Base-by-base conservation (phyloP, 2,888 invertebrate species). In the Meganola albula region DNA sequence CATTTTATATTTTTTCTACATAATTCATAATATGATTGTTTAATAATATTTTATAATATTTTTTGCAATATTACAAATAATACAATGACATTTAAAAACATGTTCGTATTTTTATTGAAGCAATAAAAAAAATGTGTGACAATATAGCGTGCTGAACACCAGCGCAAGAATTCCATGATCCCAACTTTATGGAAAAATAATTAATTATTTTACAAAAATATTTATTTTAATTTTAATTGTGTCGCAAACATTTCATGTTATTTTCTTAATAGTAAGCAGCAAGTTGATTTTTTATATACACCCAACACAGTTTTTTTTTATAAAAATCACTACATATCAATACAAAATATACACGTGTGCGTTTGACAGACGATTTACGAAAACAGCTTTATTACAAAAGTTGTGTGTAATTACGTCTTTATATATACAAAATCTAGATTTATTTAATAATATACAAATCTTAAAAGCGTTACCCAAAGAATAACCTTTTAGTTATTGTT, bases 401-500 rank as follows among this genome's bases (percentile, higher is more conserved):
- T 34, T 40, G 52, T 52, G 48, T 51, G 45, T 54, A 47, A 58
- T 53, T 49, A 51, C 49, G 53, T 47, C 49, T 46, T 28, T 34
- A 24, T 40, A 53, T 51, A 35, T 45, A 48, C 43, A 48, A 51
- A 51, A 41, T 35, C 30, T 30, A 40, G 43, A 53, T 36, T 45
- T 45, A 40, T 48, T 36, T 34, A 39, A 44, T 46, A 52, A 53
- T 59, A 43, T 56, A 58, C 61, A 60, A 47, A 50, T 58, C 48
- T 46, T 36, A 34, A 48, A 58, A 61, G 59, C 61, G 65, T 68
- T 51, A 34, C 55, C 34, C 29, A 35, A 27, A 53, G 61, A 68
- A 74, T 73, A 72, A 69, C 51, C 43, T 31, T 29, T 24, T 16
- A 10, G 49, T 62, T 71, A 73, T 60, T 63, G 63, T 42, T 43